Base-by-base conservation (phyloP, 2,888 invertebrate species). In the Coleophora deauratella region DNA sequence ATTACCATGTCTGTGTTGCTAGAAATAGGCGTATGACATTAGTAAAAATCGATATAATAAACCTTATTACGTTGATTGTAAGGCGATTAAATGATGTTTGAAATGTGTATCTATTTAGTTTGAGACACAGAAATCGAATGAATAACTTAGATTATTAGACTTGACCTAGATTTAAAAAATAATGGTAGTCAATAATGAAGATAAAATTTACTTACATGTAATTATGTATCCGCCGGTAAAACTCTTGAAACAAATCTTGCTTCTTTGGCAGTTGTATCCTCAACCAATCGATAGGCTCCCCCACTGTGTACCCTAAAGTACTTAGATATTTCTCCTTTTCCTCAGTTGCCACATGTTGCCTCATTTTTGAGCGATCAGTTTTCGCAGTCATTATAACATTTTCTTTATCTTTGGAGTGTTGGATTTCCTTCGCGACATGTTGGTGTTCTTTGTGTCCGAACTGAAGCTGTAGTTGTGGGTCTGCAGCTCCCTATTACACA, bases 1-100 rank as follows among this genome's bases (percentile, higher is more conserved):
- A 92, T 82, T 38, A 89, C 77, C 36, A 89, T 89, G 59, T 92
- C 92, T 2, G 92, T 90, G 57, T 91, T 91, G 60, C 91, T 91
- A 70, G 14, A 72, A 70, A 30, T 27, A 21, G 3, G 6, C 21
- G 6, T 21, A n/a, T 21, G 6, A 21, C 6, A 6, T 21, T 21
- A 21, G n/a, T n/a, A n/a, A n/a, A n/a, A n/a, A n/a, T n/a, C n/a
- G n/a, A n/a, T n/a, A n/a, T n/a, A n/a, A n/a, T n/a, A n/a, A n/a
- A n/a, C n/a, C n/a, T n/a, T n/a, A n/a, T n/a, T n/a, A n/a, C n/a
- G n/a, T n/a, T n/a, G n/a, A n/a, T n/a, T n/a, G n/a, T n/a, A n/a
- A n/a, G n/a, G n/a, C n/a, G n/a, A n/a, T n/a, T n/a, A n/a, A n/a
- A n/a, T n/a, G n/a, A n/a, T n/a, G n/a, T n/a, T n/a, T n/a, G n/a